Base-by-base conservation (phyloP, 2,888 invertebrate species). In the Cataglyphis cursor region DNA sequence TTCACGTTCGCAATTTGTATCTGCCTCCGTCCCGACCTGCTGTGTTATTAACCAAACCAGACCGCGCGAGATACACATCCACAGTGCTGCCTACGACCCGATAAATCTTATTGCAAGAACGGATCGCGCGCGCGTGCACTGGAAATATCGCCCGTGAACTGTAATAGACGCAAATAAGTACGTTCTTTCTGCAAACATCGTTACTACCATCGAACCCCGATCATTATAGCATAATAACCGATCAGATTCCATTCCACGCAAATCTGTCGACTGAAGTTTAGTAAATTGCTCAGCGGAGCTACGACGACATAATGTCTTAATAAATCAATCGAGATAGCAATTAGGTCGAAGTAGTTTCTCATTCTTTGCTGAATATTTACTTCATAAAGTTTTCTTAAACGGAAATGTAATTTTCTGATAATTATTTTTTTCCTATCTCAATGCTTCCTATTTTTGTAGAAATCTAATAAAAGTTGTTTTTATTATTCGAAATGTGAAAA, bases 81-180 rank as follows among this genome's bases (percentile, higher is more conserved):
- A 76, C 24, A 12, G 21, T 15, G 68, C 28, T 70, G 70, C 70
- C 70, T 38, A 24, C 54, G n/a, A 51, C 48, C 21, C 78, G 70
- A 78, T 78, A 78, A 78, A 78, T 78, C 78, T 78, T 70, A 70
- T 70, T 59, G 12, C 57, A 78, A 78, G 70, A 78, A 84, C 80
- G 59, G 35, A n/a, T 54, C 81, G 62, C 78, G 64, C 82, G 15
- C 62, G 38, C 44, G 44, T 35, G 35, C 68, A 10, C 70, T 59
- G 57, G 21, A 68, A 41, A 78, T 57, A 70, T 21, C 31, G 78
- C 21, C 41, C 70, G 48, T n/a, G 3, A 18, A 41, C 18, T 44
- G 68, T 57, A 70, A 59, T 59, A 35, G 57, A 41, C 35, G 70
- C 78, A 59, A 78, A 68, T 78, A 68, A 78, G 78, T 31, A 44